Base-by-base conservation (phyloP, 2,888 invertebrate genomes). In the Cybosia mesomella region DNA sequence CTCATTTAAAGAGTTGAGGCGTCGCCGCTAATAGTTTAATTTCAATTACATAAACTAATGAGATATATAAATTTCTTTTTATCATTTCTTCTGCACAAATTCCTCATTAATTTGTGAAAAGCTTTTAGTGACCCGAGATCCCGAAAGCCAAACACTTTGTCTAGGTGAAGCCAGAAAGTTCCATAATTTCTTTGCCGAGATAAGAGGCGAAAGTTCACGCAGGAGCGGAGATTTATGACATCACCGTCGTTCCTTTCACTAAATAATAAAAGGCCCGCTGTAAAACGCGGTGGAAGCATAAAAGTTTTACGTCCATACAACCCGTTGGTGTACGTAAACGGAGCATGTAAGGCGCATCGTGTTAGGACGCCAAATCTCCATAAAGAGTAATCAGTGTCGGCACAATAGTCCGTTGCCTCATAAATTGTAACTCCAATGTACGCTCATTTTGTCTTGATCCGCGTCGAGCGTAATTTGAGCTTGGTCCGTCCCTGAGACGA, bases 131-230 rank as follows among this genome's bases (percentile, higher is more conserved):
- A 92, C 92, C 93, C 89, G 83, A 85, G 89, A 90, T 89, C 87
- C 84, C 88, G 86, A 91, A 91, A 94, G 93, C 92, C 92, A 93
- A 94, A 94, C 92, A 94, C 93, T 94, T 94, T 94, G 94, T 94
- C 93, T 93, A 90, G 89, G 88, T 89, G 90, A 91, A 94, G 93
- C 88, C 94, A 92, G 89, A 94, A 94, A 94, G 94, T 94, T 94
- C 91, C 89, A 94, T 93, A 94, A 94, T 94, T 94, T 93, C 94
- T 93, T 94, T 89, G 90, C 91, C 91, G 91, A 94, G 94, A 94
- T 94, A 94, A 94, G 93, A 93, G 93, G 94, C 92, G 92, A 94
- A 93, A 94, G 94, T 94, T 95, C 94, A 94, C 93, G 93, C 93
- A 93, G 94, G 91, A 94, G 91, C 92, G 88, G 92, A 94, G 94